phyloP scores from a whole-genome alignment of 2,888 invertebrate species.

The Acanthosepion pharaonis region DNA sequence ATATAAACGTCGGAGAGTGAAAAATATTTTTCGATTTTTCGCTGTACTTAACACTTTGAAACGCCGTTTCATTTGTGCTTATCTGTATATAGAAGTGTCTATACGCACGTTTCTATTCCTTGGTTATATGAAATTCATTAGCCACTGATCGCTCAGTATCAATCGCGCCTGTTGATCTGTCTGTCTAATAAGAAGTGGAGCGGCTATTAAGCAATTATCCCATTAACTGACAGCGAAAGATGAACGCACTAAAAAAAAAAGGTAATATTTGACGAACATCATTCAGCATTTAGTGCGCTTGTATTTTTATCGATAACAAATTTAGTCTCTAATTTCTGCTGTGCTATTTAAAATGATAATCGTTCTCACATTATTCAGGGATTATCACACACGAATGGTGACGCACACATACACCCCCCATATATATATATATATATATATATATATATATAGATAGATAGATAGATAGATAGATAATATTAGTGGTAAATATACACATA shows the following conservation, averaged over 20 bases:
- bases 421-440: not conserved
- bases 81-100: too few species aligned
- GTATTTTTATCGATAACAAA: slow-evolving; percentile 18
- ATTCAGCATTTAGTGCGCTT: not conserved
- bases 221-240: not conserved
- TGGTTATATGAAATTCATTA: not conserved
- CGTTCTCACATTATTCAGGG: not conserved
- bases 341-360: not conserved
- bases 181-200: not conserved
- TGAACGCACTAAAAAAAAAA: not conserved
- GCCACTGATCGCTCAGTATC: not conserved
- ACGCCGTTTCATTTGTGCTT: too few species aligned
- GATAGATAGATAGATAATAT: too few species aligned
- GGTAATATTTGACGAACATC: not conserved
- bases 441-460: not conserved
- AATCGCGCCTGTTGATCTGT: not conserved
- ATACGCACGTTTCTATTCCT: not conserved
- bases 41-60: too few species aligned
- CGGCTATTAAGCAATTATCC: not conserved
- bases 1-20: too few species aligned
- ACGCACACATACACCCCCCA: not conserved
- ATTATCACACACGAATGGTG: not conserved
- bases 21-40: too few species aligned
- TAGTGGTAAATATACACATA: too few species aligned
- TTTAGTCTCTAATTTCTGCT: not conserved